These are phyloP conservation scores for Edolisoma coerulescens DNA, from an alignment of 2,113 vertebrate species.

Conservation along the genomic window DNA sequence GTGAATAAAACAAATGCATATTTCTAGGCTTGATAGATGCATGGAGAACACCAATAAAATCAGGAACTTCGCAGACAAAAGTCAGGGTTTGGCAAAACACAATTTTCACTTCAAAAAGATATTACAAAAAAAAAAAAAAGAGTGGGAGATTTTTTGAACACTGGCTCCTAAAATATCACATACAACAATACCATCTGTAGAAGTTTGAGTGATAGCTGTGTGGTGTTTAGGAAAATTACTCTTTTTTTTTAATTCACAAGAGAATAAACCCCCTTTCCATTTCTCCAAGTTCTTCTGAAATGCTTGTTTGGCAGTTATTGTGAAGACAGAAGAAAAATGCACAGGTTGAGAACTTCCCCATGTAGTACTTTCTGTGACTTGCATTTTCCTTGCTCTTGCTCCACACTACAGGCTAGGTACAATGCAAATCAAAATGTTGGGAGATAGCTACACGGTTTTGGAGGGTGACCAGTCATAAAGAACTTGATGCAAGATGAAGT, in stretches of 20 bases:
- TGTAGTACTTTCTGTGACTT: neutral
- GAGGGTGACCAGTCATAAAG: neutral
- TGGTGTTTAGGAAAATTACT: neutral
- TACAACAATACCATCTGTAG: neutral
- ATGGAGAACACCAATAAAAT: neutral
- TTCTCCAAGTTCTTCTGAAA: neutral
- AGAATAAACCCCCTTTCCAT: neutral
- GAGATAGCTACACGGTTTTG: neutral
- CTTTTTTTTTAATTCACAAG: neutral
- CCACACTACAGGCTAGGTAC: fast-evolving
- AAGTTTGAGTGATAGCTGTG: neutral
- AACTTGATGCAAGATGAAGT: neutral
- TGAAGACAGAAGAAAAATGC: neutral
- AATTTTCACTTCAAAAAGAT: neutral
- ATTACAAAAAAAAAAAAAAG: neutral
- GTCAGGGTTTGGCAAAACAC: neutral
- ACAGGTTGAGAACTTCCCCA: neutral
- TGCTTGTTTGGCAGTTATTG: neutral
- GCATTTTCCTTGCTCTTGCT: neutral
- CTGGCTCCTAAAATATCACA: neutral
- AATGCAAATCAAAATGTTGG: neutral
- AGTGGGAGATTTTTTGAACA: neutral
- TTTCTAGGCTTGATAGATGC: neutral
- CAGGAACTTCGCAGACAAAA: neutral
- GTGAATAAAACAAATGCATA: neutral